These are phyloP conservation scores for Drosophila yakuba DNA, from an alignment of 1,140 invertebrate genomes.

Conservation along the genomic window DNA sequence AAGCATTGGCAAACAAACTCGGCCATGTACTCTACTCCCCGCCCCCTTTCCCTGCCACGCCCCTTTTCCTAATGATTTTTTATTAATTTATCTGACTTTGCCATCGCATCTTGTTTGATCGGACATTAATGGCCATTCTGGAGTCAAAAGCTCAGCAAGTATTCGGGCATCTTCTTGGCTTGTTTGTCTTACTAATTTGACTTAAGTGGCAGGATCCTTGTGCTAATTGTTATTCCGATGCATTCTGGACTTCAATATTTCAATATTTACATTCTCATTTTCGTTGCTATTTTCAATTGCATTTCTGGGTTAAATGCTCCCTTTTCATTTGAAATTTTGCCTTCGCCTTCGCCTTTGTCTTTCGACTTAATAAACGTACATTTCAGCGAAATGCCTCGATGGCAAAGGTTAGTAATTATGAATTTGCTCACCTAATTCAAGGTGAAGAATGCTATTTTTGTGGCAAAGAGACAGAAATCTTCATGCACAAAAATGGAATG, in stretches of 20 bases:
- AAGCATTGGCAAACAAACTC: constrained; percentile 13
- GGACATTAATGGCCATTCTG: constrained; percentile 19
- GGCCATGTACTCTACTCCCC: not conserved
- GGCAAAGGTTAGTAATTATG: no score
- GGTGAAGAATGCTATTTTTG: no score
- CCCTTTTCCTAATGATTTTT: constrained; percentile 11
- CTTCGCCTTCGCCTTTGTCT: not conserved
- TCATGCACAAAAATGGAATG: not conserved
- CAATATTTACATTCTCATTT: constrained; percentile 4
- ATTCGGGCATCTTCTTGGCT: not conserved
- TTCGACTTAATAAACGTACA: not conserved
- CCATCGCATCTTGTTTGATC: constrained; percentile 13
- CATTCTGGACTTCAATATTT: not conserved
- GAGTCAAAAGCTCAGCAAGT: constrained; percentile 2
- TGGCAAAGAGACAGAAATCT: no score
- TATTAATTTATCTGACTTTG: constrained; percentile 25
- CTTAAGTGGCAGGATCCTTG: constrained; percentile 38
- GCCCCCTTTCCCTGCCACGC: no score
- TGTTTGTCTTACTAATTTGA: constrained; percentile 56
- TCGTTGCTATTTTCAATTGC: constrained; percentile 5
- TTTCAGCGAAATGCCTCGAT: not conserved
- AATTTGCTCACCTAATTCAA: no score
- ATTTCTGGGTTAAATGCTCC: not conserved
- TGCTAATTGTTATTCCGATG: constrained; percentile 49
- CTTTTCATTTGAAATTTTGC: no score